phyloP scores from a whole-genome alignment of 2,797 vertebrate species.

The Paratrypauchen microcephalus region DNA sequence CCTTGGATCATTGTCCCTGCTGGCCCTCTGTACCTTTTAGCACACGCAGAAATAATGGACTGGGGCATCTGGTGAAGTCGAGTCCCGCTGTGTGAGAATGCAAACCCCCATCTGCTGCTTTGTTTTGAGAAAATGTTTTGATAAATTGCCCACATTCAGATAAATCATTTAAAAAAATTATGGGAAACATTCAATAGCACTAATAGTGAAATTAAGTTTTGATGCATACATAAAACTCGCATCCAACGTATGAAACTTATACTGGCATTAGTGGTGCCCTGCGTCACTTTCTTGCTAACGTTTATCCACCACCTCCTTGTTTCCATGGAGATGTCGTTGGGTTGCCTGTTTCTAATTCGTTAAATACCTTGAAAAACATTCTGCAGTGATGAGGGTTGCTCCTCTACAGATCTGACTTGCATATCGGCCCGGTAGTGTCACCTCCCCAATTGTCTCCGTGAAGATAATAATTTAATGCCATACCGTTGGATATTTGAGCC shows the following conservation, averaged over 20 bases:
- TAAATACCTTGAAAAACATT: background rate
- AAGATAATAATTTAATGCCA: background rate
- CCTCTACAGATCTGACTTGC: background rate
- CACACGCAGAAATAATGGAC: conserved; percentile 48
- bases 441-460: background rate
- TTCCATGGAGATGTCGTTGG: background rate
- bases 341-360: background rate
- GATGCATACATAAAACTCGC: no score
- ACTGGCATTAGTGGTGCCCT: no score
- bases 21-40: conserved; percentile 55
- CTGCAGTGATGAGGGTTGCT: background rate
- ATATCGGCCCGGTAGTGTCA: background rate
- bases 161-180: background rate
- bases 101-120: conserved; percentile 55
- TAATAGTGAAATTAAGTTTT: no score
- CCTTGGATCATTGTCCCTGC: conserved; percentile 63
- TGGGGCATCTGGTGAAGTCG: conserved; percentile 59
- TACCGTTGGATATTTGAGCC: background rate
- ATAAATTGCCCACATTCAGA: background rate
- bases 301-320: no score
- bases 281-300: no score
- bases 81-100: conserved; percentile 60
- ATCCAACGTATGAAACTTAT: no score
- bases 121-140: background rate
- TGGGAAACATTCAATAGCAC: background rate